These are phyloP conservation scores for Micromys minutus DNA, from an alignment of 2,113 vertebrate species.

Conservation along the genomic window DNA sequence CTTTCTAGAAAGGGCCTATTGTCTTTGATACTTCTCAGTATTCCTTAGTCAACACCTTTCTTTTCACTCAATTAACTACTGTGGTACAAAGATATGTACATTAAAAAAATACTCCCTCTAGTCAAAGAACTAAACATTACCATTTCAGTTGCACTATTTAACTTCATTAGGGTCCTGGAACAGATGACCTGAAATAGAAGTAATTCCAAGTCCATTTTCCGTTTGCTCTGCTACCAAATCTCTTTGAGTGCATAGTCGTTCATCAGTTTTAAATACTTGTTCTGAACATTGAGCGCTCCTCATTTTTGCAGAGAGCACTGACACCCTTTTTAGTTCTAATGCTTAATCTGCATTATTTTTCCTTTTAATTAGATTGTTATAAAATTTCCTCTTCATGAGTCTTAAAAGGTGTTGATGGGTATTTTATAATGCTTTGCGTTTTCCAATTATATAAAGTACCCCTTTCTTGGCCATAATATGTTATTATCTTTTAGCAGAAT, in stretches of 20 bases:
- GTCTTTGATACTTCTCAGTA: slow-evolving; percentile 17
- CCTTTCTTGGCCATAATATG: slow-evolving; percentile 44
- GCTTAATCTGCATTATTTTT: slow-evolving; percentile 65
- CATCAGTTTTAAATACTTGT: slow-evolving; percentile 78
- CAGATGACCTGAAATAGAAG: slow-evolving; percentile 81
- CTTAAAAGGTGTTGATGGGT: slow-evolving; percentile 37
- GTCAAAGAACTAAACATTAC: slow-evolving; percentile 56
- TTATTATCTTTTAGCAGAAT: slow-evolving; percentile 53
- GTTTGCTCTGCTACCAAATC: slow-evolving; percentile 80
- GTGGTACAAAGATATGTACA: neutral
- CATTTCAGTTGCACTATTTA: slow-evolving; percentile 69
- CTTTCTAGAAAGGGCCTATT: neutral
- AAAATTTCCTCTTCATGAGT: slow-evolving; percentile 44
- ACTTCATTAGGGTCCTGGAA: slow-evolving; percentile 74
- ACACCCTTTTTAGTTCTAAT: slow-evolving; percentile 55
- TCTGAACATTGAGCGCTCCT: slow-evolving; percentile 66
- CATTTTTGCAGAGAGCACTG: slow-evolving; percentile 60
- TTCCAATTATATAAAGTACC: slow-evolving; percentile 52
- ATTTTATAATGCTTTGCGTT: slow-evolving; percentile 61
- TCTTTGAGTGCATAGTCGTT: slow-evolving; percentile 79
- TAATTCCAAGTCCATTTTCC: slow-evolving; percentile 81
- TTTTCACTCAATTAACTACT: slow-evolving; percentile 35
- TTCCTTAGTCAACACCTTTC: neutral
- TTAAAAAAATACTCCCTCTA: neutral
- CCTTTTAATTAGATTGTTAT: slow-evolving; percentile 53